Evolutionary conservation across 1,140 invertebrate genomes (phyloP), one percentile per base, ranked within the genome.

Genomic region (Amphibalanus amphitrite): DNA sequence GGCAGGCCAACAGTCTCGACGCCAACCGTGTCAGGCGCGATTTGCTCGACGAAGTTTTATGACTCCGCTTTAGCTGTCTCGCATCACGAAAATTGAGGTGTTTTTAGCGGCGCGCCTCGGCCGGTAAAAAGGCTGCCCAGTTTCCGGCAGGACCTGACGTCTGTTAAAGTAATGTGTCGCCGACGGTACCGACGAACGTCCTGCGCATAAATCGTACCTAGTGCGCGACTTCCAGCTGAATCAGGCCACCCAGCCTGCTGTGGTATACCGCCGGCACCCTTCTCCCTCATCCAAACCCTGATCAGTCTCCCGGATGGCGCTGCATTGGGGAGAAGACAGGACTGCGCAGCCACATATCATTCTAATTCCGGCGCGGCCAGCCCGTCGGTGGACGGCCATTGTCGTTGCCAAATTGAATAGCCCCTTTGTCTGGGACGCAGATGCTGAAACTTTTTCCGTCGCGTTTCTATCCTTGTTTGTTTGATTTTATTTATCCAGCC

Each of bases 401-500:
- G 47, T 59, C 10, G 47, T 59, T 6, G 17, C 47, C 20, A 59
- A 59, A 59, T 59, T 59, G 47, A 59, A 59, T 59, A 59, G 47
- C 47, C 47, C 47, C 47, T 59, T 59, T 59, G 47, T 59, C 47
- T 23, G 47, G 47, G 47, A 59, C 47, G 17, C 47, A 59, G 47
- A 59, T 59, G 47, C 47, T 59, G 47, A 20, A 13, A 23, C 47
- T 20, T 59, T 59, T 59, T 59, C 47, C 47, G 47, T 13, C 47
- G 47, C 47, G 10, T 59, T 59, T 59, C 47, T 23, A 59, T 59
- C 47, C 47, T 23, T 59, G 47, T 59, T 59, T 59, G 47, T 59
- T 59, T 59, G 47, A 59, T 59, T 59, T 59, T 59, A 59, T 59
- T 59, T 59, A 59, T 59, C 47, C 47, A 59, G 47, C 47, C 47